Evolutionary conservation across 1,140 invertebrate genomes (phyloP).

Genomic region (Macrosteles quadrilineatus): DNA sequence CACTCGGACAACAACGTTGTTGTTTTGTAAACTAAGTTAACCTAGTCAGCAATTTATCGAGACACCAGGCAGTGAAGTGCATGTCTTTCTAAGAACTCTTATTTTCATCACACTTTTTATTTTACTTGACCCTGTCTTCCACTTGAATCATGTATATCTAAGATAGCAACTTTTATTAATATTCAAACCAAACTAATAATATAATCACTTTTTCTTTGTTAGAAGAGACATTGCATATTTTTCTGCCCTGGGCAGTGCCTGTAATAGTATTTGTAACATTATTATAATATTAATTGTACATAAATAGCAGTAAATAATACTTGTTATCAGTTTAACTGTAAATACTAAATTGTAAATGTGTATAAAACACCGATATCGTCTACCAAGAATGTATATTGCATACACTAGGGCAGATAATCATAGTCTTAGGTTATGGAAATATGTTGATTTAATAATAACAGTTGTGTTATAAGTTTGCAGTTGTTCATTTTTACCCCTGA

Average conservation of each 20-base stretch:
- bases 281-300: constrained; percentile 15
- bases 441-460: constrained; percentile 23
- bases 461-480: too few relatives aligned
- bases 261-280: constrained; percentile 5
- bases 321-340: background rate
- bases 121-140: background rate
- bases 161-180: too few relatives aligned
- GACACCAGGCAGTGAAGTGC: too few relatives aligned
- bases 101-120: too few relatives aligned
- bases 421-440: constrained; percentile 22
- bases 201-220: too few relatives aligned
- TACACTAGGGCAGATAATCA: constrained; percentile 21
- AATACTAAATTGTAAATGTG: constrained; percentile 16
- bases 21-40: constrained; percentile 17
- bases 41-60: background rate
- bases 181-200: too few relatives aligned
- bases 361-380: background rate
- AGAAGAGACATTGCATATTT: too few relatives aligned
- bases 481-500: too few relatives aligned
- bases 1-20: background rate
- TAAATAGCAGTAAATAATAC: constrained; percentile 21
- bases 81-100: too few relatives aligned
- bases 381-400: constrained; percentile 21
- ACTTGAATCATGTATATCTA: too few relatives aligned
- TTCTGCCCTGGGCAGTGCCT: background rate